Evolutionary conservation across 1,140 invertebrate species (phyloP).

Genomic region (Periplaneta americana): DNA sequence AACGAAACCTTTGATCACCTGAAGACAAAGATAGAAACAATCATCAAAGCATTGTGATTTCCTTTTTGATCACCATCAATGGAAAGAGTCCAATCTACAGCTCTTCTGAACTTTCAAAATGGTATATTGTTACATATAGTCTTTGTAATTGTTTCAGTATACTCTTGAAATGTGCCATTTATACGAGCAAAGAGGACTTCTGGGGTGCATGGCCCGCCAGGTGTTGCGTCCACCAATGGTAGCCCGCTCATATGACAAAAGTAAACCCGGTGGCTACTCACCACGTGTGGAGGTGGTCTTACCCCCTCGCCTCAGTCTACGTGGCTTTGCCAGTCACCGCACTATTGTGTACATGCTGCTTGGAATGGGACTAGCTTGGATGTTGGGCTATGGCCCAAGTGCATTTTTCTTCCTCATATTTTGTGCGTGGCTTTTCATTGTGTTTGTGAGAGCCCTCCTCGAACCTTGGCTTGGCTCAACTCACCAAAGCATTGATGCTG

Average conservation of each 20-base stretch:
- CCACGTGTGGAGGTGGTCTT: background rate
- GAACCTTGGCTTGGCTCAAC: background rate
- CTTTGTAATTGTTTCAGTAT: conserved; percentile 2
- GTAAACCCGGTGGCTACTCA: too few relatives aligned
- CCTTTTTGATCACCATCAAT: too few relatives aligned
- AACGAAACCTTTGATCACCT: too few relatives aligned
- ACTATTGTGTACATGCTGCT: background rate
- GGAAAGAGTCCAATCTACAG: too few relatives aligned
- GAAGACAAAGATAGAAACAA: too few relatives aligned
- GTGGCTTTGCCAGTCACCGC: background rate
- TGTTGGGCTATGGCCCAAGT: conserved; percentile 1
- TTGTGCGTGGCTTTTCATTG: background rate
- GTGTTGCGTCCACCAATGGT: background rate
- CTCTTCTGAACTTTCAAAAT: too few relatives aligned
- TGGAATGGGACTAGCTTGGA: background rate
- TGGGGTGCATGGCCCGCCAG: conserved; percentile 7
- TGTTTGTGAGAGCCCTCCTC: background rate
- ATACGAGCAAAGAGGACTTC: conserved; percentile 3
- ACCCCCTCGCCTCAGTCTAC: conserved; percentile 3
- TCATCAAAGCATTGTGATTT: too few relatives aligned
- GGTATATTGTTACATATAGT: too few relatives aligned
- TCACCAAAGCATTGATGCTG: background rate
- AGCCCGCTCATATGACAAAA: conserved; percentile 7
- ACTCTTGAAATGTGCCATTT: conserved; percentile 3
- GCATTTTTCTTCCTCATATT: background rate